These are phyloP conservation scores for Ceratina australensis DNA, from an alignment of 1,140 invertebrate species.

Conservation along the genomic window DNA sequence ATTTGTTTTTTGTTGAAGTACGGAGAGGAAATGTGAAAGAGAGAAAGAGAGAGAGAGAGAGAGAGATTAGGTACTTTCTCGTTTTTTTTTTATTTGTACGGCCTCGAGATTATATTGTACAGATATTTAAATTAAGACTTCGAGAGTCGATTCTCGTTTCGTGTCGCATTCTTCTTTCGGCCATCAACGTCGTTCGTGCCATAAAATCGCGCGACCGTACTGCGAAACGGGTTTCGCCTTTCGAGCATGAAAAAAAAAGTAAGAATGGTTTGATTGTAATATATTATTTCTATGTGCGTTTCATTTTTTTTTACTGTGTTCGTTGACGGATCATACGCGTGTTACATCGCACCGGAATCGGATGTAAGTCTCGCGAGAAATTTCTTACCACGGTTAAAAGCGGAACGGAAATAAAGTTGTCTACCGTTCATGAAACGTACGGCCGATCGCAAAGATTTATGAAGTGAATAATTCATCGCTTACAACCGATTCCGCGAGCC, in stretches of 20 bases:
- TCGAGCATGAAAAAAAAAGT: background rate
- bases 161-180: slow-evolving; percentile 6
- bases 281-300: slow-evolving; percentile 48
- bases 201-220: slow-evolving; percentile 11
- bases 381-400: too few species aligned
- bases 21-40: slow-evolving; percentile 55
- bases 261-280: slow-evolving; percentile 32
- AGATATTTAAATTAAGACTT: slow-evolving; percentile 50
- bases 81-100: slow-evolving; percentile 19
- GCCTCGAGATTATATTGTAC: slow-evolving; percentile 50
- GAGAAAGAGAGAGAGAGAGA: slow-evolving; percentile 41
- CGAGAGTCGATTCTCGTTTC: slow-evolving; percentile 31
- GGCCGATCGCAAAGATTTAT: too few species aligned
- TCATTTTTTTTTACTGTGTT: slow-evolving; percentile 30
- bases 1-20: slow-evolving; percentile 77
- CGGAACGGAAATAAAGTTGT: background rate
- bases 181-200: slow-evolving; percentile 17
- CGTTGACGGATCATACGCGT: slow-evolving; percentile 19
- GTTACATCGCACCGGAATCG: slow-evolving; percentile 34
- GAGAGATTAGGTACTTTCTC: slow-evolving; percentile 61
- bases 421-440: too few species aligned
- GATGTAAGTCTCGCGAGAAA: slow-evolving; percentile 17
- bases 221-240: slow-evolving; percentile 42
- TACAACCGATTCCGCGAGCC: slow-evolving; percentile 47
- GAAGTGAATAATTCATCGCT: slow-evolving; percentile 15